A percentile compares a stretch with the other conserved stretches of the same genome.
Conservation (phyloP, 1,140 invertebrate species). For the Drosophila pseudoananassae region DNA sequence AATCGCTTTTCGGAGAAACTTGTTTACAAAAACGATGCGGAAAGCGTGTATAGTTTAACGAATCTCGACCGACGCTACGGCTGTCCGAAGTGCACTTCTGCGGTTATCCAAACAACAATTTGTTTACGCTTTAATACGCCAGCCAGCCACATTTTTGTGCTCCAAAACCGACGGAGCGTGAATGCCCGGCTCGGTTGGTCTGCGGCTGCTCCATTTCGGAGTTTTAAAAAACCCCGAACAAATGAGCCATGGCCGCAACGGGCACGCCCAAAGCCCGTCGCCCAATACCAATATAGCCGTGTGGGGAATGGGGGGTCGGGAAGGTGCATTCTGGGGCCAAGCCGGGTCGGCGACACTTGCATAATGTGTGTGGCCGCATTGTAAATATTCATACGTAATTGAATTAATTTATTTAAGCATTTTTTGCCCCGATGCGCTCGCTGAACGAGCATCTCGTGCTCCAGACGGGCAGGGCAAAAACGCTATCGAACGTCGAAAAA, state of each 20-base stretch:
- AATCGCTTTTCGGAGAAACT: no score
- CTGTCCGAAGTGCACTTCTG: slow-evolving; percentile 63
- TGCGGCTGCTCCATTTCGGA: slow-evolving; percentile 54
- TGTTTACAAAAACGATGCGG: no score
- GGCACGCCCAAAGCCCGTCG: slow-evolving; percentile 13
- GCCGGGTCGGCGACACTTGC: slow-evolving; percentile 61
- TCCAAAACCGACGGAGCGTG: slow-evolving; percentile 63
- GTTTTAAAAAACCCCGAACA: slow-evolving; percentile 36
- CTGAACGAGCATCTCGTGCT: slow-evolving; percentile 37
- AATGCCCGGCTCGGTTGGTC: slow-evolving; percentile 28
- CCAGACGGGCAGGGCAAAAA: slow-evolving; percentile 10
- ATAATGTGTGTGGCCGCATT: slow-evolving; percentile 70
- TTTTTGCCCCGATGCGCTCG: slow-evolving; percentile 40
- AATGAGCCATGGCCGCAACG: slow-evolving; percentile 65
- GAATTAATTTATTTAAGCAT: slow-evolving; percentile 73
- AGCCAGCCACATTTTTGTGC: slow-evolving; percentile 61
- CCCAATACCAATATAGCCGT: not conserved
- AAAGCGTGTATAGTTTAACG: not conserved
- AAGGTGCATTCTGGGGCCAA: slow-evolving; percentile 1
- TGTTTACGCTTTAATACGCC: slow-evolving; percentile 59
- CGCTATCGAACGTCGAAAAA: slow-evolving; percentile 32
- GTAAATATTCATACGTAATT: slow-evolving; percentile 78
- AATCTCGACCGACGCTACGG: not conserved
- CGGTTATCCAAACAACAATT: slow-evolving; percentile 49
- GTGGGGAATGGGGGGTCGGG: not conserved